Base-by-base conservation (phyloP, 2,113 vertebrate genomes). In the Sphyrna mokarran region DNA sequence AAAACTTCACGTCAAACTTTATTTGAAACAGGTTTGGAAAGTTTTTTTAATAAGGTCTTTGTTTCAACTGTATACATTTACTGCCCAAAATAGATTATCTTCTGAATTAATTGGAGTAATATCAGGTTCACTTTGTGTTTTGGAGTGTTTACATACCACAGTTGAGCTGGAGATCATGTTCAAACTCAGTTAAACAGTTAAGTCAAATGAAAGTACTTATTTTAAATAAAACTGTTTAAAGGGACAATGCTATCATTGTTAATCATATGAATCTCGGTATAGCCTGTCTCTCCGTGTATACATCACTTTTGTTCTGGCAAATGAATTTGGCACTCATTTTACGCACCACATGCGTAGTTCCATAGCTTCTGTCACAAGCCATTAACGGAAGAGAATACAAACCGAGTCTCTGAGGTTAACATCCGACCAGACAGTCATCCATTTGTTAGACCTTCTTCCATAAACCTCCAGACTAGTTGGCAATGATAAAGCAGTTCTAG, bases 1-100 rank as follows among this genome's bases (percentile, higher is more conserved):
- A 66, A 91, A 91, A 66, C 89, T 22, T 91, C 89, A 91, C 66
- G 89, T 66, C 89, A 91, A 66, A 91, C 58, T 91, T 91, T 91
- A 91, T 91, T 66, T 37, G 18, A 91, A 91, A 66, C 89, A 91
- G 54, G 20, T 66, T 91, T 66, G 14, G 8, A 66, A 91, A n/a
- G 48, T 83, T 90, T 16, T 91, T 22, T 22, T 29, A 66, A 91
- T 91, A 22, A 91, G 18, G 89, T 20, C 58, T 66, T 91, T 66
- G 89, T 61, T 66, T 91, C 89, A 91, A 37, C 33, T 91, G 11
- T 91, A 37, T 91, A 63, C 61, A n/a, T 66, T 63, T 66, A 91
- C 16, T 37, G 66, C 58, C 63, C 29, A n/a, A 29, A 61, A 90
- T 58, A 90, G 14, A 29, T 91, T 66, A 61, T 91, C n/a, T 37